Percentiles rank a stretch among this genome's conserved stretches.
Conservation (phyloP, 2,888 invertebrate species). For the Oscheius sp. region DNA sequence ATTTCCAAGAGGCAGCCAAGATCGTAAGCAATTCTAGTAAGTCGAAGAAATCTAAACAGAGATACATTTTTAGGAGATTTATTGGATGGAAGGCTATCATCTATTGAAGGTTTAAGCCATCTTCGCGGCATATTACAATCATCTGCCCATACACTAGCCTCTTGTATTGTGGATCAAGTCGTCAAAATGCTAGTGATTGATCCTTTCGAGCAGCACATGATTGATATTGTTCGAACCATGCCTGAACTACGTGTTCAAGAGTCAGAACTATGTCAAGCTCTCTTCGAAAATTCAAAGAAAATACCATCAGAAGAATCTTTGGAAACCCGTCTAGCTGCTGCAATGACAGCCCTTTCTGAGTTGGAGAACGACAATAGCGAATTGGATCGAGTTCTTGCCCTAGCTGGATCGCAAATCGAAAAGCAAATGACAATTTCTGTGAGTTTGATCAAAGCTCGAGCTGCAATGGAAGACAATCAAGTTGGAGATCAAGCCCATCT, state of each 20-base stretch:
- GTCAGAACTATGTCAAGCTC: conserved; percentile 35
- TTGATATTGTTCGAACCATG: conserved; percentile 45
- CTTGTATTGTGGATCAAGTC: conserved; percentile 54
- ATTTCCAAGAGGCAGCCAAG: conserved; percentile 34
- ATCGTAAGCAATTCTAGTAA: conserved; percentile 31
- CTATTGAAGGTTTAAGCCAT: conserved; percentile 61
- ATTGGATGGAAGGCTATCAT: conserved; percentile 55
- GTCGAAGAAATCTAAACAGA: background rate
- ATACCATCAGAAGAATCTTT: conserved; percentile 13
- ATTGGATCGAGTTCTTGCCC: conserved; percentile 41
- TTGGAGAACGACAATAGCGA: conserved; percentile 41
- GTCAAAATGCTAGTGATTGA: conserved; percentile 60
- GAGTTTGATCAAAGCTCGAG: conserved; percentile 46
- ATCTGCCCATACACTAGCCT: conserved; percentile 39
- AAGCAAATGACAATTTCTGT: conserved; percentile 52
- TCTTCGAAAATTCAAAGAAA: conserved; percentile 30
- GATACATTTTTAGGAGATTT: conserved; percentile 45
- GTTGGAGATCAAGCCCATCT: conserved; percentile 56
- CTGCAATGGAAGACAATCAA: conserved; percentile 47
- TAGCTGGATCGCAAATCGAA: conserved; percentile 50
- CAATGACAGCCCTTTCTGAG: conserved; percentile 44
- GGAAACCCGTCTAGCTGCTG: conserved; percentile 19
- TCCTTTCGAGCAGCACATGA: conserved; percentile 62
- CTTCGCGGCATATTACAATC: conserved; percentile 42
- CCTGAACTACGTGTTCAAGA: conserved; percentile 47